Evolutionary conservation across 2,888 invertebrate species (phyloP).

Genomic region (Dioctria rufipes): DNA sequence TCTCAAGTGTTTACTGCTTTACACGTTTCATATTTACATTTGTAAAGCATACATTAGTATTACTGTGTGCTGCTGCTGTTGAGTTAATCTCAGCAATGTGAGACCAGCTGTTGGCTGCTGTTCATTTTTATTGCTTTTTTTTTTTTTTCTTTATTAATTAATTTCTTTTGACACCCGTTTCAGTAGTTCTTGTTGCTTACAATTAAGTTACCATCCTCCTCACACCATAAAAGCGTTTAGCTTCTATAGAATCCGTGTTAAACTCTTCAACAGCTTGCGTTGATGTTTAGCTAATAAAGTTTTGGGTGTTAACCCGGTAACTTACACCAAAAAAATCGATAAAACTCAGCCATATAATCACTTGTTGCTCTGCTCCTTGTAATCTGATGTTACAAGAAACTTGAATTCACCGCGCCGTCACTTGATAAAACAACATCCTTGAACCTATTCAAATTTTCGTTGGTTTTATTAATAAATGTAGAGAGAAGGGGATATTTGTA

Average conservation of each 20-base stretch:
- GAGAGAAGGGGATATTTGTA: too few species aligned
- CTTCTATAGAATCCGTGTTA: background rate
- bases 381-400: constrained; percentile 16
- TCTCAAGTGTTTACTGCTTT: background rate
- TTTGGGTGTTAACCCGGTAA: background rate
- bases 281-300: constrained; percentile 1
- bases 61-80: background rate
- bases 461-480: too few species aligned
- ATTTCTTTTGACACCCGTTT: background rate
- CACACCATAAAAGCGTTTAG: background rate
- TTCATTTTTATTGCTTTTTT: constrained; percentile 1
- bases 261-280: background rate
- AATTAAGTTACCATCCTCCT: background rate
- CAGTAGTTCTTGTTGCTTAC: constrained; percentile 8
- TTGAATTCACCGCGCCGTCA: background rate
- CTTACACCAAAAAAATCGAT: constrained; percentile 5
- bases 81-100: background rate
- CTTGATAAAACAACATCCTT: too few species aligned
- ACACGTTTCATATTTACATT: constrained; percentile 3
- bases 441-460: too few species aligned
- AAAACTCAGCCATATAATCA: background rate
- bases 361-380: constrained; percentile 10
- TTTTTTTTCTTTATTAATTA: background rate
- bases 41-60: constrained; percentile 8
- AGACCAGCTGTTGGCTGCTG: background rate